Evolutionary conservation across 2,113 vertebrate genomes (phyloP).

Genomic region (Siniperca knerii): DNA sequence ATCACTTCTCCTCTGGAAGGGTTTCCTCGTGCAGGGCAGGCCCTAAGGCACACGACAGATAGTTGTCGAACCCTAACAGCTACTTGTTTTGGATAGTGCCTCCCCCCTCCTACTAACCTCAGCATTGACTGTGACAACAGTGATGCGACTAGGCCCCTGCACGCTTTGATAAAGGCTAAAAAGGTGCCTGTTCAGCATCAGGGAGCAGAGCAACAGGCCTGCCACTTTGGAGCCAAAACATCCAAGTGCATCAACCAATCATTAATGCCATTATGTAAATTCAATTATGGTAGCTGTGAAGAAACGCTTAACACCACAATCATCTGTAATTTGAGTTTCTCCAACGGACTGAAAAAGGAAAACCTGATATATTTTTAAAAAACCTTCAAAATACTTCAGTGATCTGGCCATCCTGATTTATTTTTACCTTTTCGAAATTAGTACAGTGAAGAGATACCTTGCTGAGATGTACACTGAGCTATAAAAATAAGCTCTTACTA

Average conservation of each 20-base stretch:
- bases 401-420: no score
- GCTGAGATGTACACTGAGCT: background rate
- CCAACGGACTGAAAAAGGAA: background rate
- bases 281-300: background rate
- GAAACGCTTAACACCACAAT: background rate
- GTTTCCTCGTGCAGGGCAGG: background rate
- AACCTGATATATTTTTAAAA: background rate
- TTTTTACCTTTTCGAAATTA: background rate
- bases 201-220: background rate
- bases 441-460: background rate
- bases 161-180: conserved; percentile 7
- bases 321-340: conserved; percentile 2
- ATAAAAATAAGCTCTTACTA: background rate
- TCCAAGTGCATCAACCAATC: background rate
- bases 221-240: background rate
- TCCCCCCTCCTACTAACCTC: background rate
- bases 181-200: conserved; percentile 6
- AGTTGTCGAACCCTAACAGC: background rate
- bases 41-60: background rate
- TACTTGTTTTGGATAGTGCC: background rate
- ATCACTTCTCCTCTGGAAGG: conserved; percentile 5
- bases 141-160: background rate
- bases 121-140: background rate
- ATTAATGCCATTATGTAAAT: conserved; percentile 3
- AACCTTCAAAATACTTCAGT: background rate